Base-by-base conservation (phyloP, 2,113 vertebrate genomes). In the Brachyhypopomus occidentalis region DNA sequence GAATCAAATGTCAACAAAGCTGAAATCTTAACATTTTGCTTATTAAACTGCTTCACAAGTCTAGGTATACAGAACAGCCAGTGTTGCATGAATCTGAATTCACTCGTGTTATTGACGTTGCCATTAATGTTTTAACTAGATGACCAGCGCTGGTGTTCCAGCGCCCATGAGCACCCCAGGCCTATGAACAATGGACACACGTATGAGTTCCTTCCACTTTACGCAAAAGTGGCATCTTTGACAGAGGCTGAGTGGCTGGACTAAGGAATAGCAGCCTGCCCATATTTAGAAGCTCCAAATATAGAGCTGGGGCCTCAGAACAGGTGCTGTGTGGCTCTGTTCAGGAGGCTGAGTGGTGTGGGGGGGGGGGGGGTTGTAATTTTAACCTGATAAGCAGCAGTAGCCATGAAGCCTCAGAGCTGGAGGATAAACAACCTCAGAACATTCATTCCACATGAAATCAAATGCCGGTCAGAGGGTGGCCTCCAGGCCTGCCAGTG, bases 221-320 rank as follows among this genome's bases (percentile, higher is more conserved):
- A 45, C 58, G 59, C 70, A 73, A 71, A 73, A 73, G 59, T 59
- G 59, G 66, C 71, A 48, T 63, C 60, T 77, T 64, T 87, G 85
- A 83, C 77, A 81, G 72, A 55, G 34, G 52, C 48, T 76, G 83
- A 64, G 82, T 83, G 84, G 60, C 30, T 56, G 48, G 84, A 84
- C 76, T 84, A 80, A 80, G 72, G 91, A 92, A 90, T 87, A 85
- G 85, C 87, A 30, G 30, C 12, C 77, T 80, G 86, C 88, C 90
- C 89, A 88, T 84, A 92, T 96, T 94, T 94, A 95, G 94, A 94
- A 78, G 71, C 72, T 84, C 94, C 92, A 89, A 92, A 96, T 96
- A 97, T 96, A 97, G 89, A 70, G 91, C 82, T 8, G 87, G 89
- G 88, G 88, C 91, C 90, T 82, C 83, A 88, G 85, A 93, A 91